These are phyloP conservation scores for Pterostichus niger DNA, from an alignment of 2,888 invertebrate genomes.

Conservation along the genomic window DNA sequence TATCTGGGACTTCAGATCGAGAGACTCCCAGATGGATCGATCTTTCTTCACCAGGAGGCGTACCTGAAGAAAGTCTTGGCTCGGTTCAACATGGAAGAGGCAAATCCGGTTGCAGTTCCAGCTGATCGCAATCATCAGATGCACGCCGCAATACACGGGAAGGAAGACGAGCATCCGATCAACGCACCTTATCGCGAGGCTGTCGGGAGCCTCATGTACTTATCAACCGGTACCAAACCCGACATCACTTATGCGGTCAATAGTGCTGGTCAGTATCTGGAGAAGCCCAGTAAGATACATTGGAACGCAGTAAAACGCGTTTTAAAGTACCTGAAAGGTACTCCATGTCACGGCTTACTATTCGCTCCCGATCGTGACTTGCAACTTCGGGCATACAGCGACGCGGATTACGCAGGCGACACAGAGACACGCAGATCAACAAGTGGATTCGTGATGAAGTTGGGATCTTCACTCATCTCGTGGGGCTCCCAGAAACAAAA, in stretches of 20 bases:
- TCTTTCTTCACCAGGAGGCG: constrained; percentile 43
- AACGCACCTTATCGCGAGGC: constrained; percentile 68
- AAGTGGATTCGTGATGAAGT: constrained; percentile 28
- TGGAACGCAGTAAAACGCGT: constrained; percentile 67
- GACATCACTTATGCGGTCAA: constrained; percentile 68
- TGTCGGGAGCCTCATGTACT: constrained; percentile 69
- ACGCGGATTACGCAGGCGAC: constrained; percentile 51
- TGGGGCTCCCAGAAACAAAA: background rate
- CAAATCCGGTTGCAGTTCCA: constrained; percentile 66
- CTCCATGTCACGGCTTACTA: constrained; percentile 13
- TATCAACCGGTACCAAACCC: constrained; percentile 68
- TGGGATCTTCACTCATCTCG: no score
- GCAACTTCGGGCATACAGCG: constrained; percentile 49
- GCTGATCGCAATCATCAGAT: constrained; percentile 64
- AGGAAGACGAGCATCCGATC: constrained; percentile 24
- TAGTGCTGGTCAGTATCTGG: constrained; percentile 46
- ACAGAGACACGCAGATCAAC: background rate
- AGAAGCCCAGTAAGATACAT: constrained; percentile 39
- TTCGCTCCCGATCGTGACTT: constrained; percentile 13
- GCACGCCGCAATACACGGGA: background rate
- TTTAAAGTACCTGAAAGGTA: constrained; percentile 11
- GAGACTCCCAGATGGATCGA: constrained; percentile 58
- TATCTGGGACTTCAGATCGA: constrained; percentile 68
- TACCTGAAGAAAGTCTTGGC: constrained; percentile 31
- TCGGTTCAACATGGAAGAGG: constrained; percentile 37